phyloP scores from a whole-genome alignment of 2,113 vertebrate species.

The Anarrhichthys ocellatus region DNA sequence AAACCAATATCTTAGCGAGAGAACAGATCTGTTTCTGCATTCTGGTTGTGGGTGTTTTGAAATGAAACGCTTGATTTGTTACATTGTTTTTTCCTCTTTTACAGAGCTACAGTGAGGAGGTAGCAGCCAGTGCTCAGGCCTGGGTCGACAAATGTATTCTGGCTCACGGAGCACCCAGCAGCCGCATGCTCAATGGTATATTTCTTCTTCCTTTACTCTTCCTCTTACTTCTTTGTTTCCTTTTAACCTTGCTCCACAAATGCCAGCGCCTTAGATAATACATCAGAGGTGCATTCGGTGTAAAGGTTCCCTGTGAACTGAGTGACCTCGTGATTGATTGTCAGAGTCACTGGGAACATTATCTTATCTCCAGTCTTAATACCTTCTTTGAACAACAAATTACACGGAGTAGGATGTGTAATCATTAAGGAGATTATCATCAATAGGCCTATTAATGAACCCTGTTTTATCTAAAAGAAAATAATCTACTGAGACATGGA shows the following conservation, averaged over 20 bases:
- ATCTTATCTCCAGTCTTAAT: constrained; percentile 47
- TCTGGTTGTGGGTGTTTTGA: neutral
- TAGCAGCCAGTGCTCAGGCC: constrained; percentile 62
- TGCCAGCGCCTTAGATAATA: neutral
- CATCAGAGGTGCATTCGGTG: neutral
- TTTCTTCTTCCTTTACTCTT: neutral
- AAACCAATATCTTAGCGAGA: neutral
- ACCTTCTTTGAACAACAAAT: constrained; percentile 35
- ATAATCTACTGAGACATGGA: constrained; percentile 17
- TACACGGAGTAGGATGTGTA: constrained; percentile 12
- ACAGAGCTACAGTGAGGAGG: constrained; percentile 68
- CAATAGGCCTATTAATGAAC: constrained; percentile 16
- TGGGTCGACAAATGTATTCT: constrained; percentile 77
- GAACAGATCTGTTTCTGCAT: neutral
- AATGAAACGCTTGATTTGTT: neutral
- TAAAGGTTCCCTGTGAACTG: constrained; percentile 27
- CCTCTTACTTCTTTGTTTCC: neutral
- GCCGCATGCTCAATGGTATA: constrained; percentile 66
- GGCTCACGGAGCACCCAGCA: constrained; percentile 60
- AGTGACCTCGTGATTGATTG: constrained; percentile 16
- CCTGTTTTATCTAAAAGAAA: constrained; percentile 20
- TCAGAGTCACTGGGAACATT: constrained; percentile 21
- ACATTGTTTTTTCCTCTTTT: neutral
- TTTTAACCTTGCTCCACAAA: neutral
- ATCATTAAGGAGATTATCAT: constrained; percentile 32